phyloP scores from a whole-genome alignment of 2,888 invertebrate species.

The Unio pictorum region DNA sequence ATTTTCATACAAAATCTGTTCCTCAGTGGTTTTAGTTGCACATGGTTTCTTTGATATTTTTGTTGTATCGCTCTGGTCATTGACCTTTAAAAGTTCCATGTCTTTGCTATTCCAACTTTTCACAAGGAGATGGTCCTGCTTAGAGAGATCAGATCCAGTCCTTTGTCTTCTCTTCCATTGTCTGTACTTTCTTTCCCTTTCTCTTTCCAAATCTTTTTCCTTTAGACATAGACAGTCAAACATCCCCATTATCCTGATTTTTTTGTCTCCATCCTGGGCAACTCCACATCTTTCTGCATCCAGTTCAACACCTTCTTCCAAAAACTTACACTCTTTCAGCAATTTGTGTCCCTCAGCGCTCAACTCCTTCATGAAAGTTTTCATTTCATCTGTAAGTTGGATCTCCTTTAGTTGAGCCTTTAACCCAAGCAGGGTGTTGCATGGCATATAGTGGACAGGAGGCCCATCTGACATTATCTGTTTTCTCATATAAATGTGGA shows the following conservation, averaged over 20 bases:
- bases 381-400: conserved; percentile 18
- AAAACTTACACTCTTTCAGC: conserved; percentile 19
- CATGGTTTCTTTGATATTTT: neutral
- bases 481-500: conserved; percentile 21
- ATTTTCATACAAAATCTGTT: too few species aligned
- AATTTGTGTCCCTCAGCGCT: conserved; percentile 20
- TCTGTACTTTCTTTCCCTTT: too few species aligned
- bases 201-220: too few species aligned
- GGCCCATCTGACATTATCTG: conserved; percentile 22
- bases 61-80: neutral
- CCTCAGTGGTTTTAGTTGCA: too few species aligned
- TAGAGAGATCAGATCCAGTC: too few species aligned
- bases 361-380: conserved; percentile 17
- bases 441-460: conserved; percentile 27
- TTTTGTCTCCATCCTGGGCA: conserved; percentile 13
- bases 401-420: conserved; percentile 21
- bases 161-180: too few species aligned
- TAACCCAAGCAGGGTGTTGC: conserved; percentile 22
- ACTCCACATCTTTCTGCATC: conserved; percentile 18
- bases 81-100: neutral
- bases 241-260: conserved; percentile 5
- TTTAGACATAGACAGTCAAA: conserved; percentile 18
- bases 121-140: too few species aligned
- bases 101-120: too few species aligned
- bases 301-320: conserved; percentile 34